These are phyloP conservation scores for Conus ventricosus DNA, from an alignment of 1,140 invertebrate genomes.

Conservation along the genomic window DNA sequence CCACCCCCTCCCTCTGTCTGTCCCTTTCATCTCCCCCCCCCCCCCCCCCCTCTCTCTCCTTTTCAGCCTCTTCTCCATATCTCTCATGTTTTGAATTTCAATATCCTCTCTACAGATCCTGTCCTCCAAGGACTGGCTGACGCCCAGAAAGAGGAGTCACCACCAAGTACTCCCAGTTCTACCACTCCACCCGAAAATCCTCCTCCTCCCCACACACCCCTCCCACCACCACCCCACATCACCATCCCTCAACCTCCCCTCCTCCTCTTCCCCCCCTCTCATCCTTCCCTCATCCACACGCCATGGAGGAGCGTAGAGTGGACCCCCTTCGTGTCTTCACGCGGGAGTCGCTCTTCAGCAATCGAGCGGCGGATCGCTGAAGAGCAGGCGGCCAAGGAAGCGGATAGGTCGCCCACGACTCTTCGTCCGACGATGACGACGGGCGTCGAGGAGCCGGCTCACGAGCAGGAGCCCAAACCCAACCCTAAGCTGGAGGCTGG, in stretches of 20 bases:
- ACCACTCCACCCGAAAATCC: background rate
- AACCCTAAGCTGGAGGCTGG: conserved; percentile 71
- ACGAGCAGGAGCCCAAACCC: conserved; percentile 63
- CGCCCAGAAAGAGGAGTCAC: background rate
- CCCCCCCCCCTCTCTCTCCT: too few relatives aligned
- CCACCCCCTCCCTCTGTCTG: too few relatives aligned
- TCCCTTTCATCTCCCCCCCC: too few relatives aligned
- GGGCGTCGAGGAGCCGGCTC: conserved; percentile 61
- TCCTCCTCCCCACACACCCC: too few relatives aligned
- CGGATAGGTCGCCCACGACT: conserved; percentile 58
- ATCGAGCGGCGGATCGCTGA: conserved; percentile 84
- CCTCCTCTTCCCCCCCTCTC: background rate
- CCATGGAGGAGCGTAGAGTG: conserved; percentile 51
- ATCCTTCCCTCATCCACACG: background rate
- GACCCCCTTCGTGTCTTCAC: conserved; percentile 92
- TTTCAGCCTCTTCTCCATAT: too few relatives aligned
- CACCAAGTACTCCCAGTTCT: background rate
- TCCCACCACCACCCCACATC: background rate
- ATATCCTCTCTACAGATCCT: too few relatives aligned
- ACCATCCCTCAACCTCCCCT: background rate
- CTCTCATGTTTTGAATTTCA: too few relatives aligned
- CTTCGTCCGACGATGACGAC: conserved; percentile 57
- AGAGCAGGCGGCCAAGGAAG: conserved; percentile 60
- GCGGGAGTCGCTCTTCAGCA: conserved; percentile 94
- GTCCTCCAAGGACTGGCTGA: too few relatives aligned